Evolutionary conservation across 1,140 invertebrate genomes (phyloP), one percentile per base, ranked within the genome.

Genomic region (Apocrypta bakeri): DNA sequence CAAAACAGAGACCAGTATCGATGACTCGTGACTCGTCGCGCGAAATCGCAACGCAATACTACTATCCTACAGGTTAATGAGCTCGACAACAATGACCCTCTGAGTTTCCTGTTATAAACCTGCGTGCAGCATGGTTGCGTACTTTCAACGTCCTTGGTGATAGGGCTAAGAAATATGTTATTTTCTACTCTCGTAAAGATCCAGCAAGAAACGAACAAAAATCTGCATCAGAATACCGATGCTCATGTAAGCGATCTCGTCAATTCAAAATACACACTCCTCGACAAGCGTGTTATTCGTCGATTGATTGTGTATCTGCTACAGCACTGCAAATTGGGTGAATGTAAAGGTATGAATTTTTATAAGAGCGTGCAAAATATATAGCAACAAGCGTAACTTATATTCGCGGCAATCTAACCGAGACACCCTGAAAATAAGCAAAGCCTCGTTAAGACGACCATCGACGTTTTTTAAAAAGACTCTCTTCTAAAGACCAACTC

Each of bases 31-130:
- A 76, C 17, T 63, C 27, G 17, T 76, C n/a, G 31, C 56, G 21
- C 64, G 56, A 64, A 64, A 76, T 76, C 12, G 56, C 29, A 48
- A 1, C 40, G 40, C 29, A 75, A 61, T 31, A 63, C 48, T 12
- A 0, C 8, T 25, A 9, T 37, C 3, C n/a, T 2, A 21, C 21
- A 9, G 29, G 27, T n/a, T 76, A 76, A 76, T 37, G 61, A 64
- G 29, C n/a, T 21, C 8, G 33, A 24, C 31, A 63, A 63, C n/a
- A 64, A 37, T 61, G 63, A n/a, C 7, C n/a, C 21, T n/a, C 74
- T 63, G 61, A 64, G 64, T 33, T 64, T 76, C 24, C 27, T 56
- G 48, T 37, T n/a, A 17, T n/a, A 56, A 6, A 48, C 48, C 14
- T n/a, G 14, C n/a, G n/a, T n/a, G n/a, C n/a, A n/a, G n/a, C n/a